A percentile compares a stretch with the other conserved stretches of the same genome.
phyloP scores from a whole-genome alignment of 2,113 vertebrate species.

The Anser brachyrhynchus region DNA sequence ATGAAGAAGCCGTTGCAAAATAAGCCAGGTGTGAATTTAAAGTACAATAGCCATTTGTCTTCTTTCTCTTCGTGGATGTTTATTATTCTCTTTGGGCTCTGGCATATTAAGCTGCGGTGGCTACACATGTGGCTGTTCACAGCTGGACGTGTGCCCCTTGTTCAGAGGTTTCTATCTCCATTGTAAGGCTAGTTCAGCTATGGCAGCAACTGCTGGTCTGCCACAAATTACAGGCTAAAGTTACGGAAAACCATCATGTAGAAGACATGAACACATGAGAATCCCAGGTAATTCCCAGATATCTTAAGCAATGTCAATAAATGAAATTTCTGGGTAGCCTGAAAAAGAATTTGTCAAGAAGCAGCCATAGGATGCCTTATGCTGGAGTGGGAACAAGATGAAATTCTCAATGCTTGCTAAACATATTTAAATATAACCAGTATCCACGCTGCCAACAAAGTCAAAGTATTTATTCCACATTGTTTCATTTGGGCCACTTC shows the following conservation, averaged over 20 bases:
- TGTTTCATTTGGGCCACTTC: background rate
- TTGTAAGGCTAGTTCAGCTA: background rate
- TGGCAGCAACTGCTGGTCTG: background rate
- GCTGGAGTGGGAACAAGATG: background rate
- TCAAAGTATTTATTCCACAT: background rate
- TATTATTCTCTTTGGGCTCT: background rate
- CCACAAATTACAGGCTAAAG: background rate
- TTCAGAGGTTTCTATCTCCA: background rate
- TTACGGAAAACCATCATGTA: background rate
- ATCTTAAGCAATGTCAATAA: background rate
- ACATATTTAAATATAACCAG: background rate
- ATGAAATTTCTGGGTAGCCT: background rate
- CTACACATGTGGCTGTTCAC: background rate
- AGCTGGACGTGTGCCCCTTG: background rate
- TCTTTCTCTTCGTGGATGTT: background rate
- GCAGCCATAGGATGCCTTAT: rapidly evolving
- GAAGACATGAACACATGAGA: background rate
- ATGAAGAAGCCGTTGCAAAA: background rate
- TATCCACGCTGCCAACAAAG: background rate
- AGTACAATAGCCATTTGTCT: background rate
- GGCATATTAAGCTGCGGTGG: background rate
- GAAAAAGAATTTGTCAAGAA: background rate
- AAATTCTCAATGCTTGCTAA: rapidly evolving
- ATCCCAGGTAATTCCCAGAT: background rate
- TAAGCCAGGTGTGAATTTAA: background rate